Evolutionary conservation across 2,797 vertebrate genomes (phyloP), one percentile per base, ranked within the genome.

Genomic region (Chelidonichthys spinosus): DNA sequence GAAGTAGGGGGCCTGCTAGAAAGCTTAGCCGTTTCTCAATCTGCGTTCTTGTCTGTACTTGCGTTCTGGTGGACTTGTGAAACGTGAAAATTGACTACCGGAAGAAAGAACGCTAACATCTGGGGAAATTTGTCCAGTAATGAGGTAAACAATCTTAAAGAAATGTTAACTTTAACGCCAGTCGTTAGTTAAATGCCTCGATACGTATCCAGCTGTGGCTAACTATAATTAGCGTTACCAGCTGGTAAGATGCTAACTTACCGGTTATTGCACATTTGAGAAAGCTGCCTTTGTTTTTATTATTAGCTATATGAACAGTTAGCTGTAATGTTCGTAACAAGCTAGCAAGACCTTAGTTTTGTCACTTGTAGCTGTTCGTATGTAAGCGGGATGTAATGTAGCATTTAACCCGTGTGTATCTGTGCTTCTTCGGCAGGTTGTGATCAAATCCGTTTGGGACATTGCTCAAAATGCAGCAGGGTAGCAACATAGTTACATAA

Each of bases 111-210:
- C 6, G 11, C 25, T 2, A 9, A 17, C 46, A 18, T 56, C 4
- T 7, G 25, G 43, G 15, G 15, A 1, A 2, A 50, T 50, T 55
- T 65, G 1, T 37, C n/a, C 59, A 14, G 9, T 3, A 4, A 62
- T 50, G 66, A 82, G 76, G 74, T 87, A 63, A 83, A 54, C 1
- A 54, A 14, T 25, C 25, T 25, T 25, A 53, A 7, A 33, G 11
- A 53, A 32, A 50, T 18, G 47, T 53, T 53, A 53, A 18, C 9
- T 7, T 32, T 17, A 36, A 32, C 14, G 2, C 60, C 2, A 37
- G 1, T 15, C 13, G 33, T 55, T 15, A 8, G 37, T 53, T 50
- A 39, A 63, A 47, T 14, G 15, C 13, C 1, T 63, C 13, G 0
- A 18, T 43, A 25, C 6, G 10, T 1, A 5, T 11, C 6, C 33